Evolutionary conservation across 2,113 vertebrate species (phyloP), one percentile per base, ranked within the genome.

Genomic region (Lipotes vexillifer): DNA sequence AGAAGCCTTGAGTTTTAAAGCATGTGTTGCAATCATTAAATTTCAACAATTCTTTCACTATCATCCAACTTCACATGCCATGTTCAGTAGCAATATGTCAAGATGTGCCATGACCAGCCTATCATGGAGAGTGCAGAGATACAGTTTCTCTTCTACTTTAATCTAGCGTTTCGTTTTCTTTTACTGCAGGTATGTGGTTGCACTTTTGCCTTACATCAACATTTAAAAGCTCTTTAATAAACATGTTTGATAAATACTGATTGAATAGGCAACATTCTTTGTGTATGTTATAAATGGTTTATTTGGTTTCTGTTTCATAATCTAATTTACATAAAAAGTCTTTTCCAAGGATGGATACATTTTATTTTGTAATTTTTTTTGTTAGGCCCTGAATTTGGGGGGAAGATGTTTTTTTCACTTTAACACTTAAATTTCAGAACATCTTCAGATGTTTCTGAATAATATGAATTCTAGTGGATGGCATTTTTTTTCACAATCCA

Each of bases 281-380:
- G 9, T 27, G 13, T 86, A 88, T 81, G 92, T 31, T 87, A 31
- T 25, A 88, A 74, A 41, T 72, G 29, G 21, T n/a, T 83, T 78
- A n/a, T 74, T 78, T 75, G 25, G 12, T 78, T 90, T 94, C 72
- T 87, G 9, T 49, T 78, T 90, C 49, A 83, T 17, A 71, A 84
- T 66, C 31, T 84, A 44, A 69, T 72, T 72, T 71, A 72, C 8
- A 78, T 29, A 57, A 36, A 55, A 75, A 82, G 21, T n/a, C 20
- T 68, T 93, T 94, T 44, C 49, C 72, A 68, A 93, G 52, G 29
- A 41, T 46, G n/a, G n/a, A 31, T 5, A 21, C 12, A n/a, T 33
- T 96, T 95, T 71, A 89, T 55, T 95, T 57, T 94, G 18, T 59
- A 65, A 61, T 49, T 15, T 84, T 75, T 88, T 94, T 63, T 88